Evolutionary conservation across 2,797 vertebrate species (phyloP), one percentile per base, ranked within the genome.

Genomic region (Ceryle rudis): DNA sequence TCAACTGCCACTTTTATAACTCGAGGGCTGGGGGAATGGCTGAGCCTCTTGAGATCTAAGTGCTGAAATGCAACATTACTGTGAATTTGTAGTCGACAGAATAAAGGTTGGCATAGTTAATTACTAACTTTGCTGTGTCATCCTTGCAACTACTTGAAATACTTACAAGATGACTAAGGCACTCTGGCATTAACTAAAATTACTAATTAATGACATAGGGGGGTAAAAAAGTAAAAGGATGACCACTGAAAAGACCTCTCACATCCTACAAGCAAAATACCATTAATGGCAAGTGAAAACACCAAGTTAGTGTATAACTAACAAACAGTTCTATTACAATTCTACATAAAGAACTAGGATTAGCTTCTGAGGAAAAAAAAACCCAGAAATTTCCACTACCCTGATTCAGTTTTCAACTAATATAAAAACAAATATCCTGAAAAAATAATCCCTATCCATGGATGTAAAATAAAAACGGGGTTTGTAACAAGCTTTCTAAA

Each of bases 121-220:
- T 95, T 77, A 65, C 54, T 87, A 89, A 95, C 31, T 3, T 51
- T 81, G 74, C 91, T 95, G 66, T 90, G 70, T 95, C 95, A 95
- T 84, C 81, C 51, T 81, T 78, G 64, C 65, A 91, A 54, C 6
- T 15, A 74, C 49, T 87, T 60, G 23, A 74, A 94, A 89, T 89
- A 69, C 31, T 86, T 93, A 75, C 14, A 88, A 71, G 86, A 85
- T 95, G 4, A 95, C 83, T 89, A 91, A 94, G 90, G 52, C 46
- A 37, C 7, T 70, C 18, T 67, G 39, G 44, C 57, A 85, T 77
- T 89, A 71, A 86, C 54, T 90, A 61, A 95, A 96, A 93, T 92
- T 87, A 78, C 78, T 92, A 74, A 97, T 94, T 95, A 89, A 82
- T 90, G 41, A 85, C 14, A 23, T 69, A 92, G 15, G 19, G 35